These are phyloP conservation scores for Crocidura indochinensis DNA, from an alignment of 2,797 vertebrate genomes.

Conservation along the genomic window DNA sequence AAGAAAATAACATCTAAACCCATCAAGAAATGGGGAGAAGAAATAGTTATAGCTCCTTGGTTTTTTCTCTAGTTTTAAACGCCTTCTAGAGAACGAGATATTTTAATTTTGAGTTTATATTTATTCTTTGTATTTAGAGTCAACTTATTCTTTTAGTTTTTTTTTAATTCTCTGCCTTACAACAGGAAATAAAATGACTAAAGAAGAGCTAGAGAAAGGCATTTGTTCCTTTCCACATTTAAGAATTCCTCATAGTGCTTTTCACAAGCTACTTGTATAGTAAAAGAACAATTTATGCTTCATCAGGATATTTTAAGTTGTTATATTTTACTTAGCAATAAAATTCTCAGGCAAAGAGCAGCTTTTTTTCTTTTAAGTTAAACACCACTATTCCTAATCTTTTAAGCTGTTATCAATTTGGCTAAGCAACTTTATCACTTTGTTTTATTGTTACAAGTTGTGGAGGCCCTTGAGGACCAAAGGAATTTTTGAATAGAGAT, in stretches of 20 bases:
- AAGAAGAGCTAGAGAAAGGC: neutral
- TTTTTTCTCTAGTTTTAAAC: constrained; percentile 51
- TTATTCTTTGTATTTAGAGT: constrained; percentile 59
- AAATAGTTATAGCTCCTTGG: neutral
- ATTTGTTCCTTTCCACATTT: neutral
- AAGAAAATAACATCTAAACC: no score
- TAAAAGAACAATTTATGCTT: constrained; percentile 50
- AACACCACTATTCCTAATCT: constrained; percentile 29
- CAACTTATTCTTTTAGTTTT: constrained; percentile 22
- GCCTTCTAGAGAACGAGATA: constrained; percentile 25
- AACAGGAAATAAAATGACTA: constrained; percentile 39
- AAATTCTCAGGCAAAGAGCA: constrained; percentile 38
- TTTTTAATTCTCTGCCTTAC: constrained; percentile 51
- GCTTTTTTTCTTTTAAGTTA: constrained; percentile 31
- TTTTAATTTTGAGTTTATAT: constrained; percentile 54
- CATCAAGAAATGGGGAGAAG: no score
- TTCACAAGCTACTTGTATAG: neutral
- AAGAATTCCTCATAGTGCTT: neutral
- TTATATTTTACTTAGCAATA: constrained; percentile 49
- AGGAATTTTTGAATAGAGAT: constrained; percentile 63
- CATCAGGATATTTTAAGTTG: constrained; percentile 43
- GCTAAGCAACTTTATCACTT: constrained; percentile 47
- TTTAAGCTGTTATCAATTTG: constrained; percentile 61
- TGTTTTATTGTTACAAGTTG: constrained; percentile 49
- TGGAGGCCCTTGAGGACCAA: constrained; percentile 18